Evolutionary conservation across 2,888 invertebrate genomes (phyloP), one percentile per base, ranked within the genome.

Genomic region (Bimastos eiseni): DNA sequence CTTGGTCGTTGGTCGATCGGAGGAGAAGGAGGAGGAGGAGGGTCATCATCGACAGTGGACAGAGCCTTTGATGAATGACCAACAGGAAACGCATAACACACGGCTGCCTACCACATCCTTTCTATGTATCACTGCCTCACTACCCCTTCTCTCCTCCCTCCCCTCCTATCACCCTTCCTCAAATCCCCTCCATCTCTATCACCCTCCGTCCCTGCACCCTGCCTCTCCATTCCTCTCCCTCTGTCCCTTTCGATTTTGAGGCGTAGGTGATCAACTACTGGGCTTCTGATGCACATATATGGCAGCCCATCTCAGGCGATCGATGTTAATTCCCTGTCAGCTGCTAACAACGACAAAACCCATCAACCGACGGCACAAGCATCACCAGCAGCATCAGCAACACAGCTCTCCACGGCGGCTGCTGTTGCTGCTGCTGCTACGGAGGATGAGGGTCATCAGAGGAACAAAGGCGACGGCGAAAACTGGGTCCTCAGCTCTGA

Each of bases 281-380:
- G 70, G 70, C 70, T 70, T 70, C 70, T 70, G 70, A 30, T 70
- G 70, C 70, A 70, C 30, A 70, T 70, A 11, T 70, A 70, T 70
- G 70, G 70, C n/a, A 70, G 70, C 70, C 70, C 70, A 70, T 70
- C 70, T 70, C n/a, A 2, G 17, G 30, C 70, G 70, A 70, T 70
- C 70, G 70, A 70, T 70, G 70, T 70, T 70, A 70, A 70, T 70
- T 70, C 70, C 70, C 70, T 70, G 70, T 70, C 70, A 70, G 70
- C 70, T 70, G 70, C 70, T 70, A 70, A 70, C 70, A 70, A 70
- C 70, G 70, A 70, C 70, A n/a, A 70, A 70, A 70, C 70, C 70
- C 70, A 70, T 70, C 70, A 70, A 70, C 70, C 70, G n/a, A 8
- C 70, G 11, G 0, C 30, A 70, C 17, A 30, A 70, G 30, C 70